Evolutionary conservation across 2,888 invertebrate genomes (phyloP).

Genomic region (Drosophila eohydei): DNA sequence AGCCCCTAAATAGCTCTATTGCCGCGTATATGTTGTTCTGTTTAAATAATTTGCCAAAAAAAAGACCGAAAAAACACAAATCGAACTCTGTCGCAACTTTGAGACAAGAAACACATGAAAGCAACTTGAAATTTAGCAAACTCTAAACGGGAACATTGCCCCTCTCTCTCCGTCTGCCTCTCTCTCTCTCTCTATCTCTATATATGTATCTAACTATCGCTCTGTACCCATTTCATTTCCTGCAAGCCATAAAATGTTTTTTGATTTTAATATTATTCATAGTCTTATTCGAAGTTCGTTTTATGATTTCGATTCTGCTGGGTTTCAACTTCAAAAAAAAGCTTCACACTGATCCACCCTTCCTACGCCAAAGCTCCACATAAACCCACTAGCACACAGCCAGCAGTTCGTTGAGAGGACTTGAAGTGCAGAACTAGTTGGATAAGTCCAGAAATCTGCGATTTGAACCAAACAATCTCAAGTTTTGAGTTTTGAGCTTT

Average conservation of each 20-base stretch:
- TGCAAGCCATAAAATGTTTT: neutral
- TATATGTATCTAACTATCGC: slow-evolving; percentile 13
- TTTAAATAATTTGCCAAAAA: slow-evolving; percentile 59
- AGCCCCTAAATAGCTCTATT: slow-evolving; percentile 82
- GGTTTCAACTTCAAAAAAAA: slow-evolving; percentile 8
- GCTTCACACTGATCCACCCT: slow-evolving; percentile 40
- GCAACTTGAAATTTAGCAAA: slow-evolving; percentile 75
- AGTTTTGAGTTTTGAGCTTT: slow-evolving; percentile 23
- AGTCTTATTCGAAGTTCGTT: slow-evolving; percentile 2
- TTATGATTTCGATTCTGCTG: slow-evolving; percentile 17
- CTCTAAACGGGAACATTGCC: slow-evolving; percentile 35
- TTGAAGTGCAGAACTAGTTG: slow-evolving; percentile 10
- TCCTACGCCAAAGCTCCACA: slow-evolving; percentile 30
- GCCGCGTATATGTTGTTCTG: slow-evolving; percentile 85
- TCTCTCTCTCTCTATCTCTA: slow-evolving; percentile 23
- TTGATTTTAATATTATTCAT: slow-evolving; percentile 5
- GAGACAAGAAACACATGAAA: slow-evolving; percentile 48
- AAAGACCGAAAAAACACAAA: slow-evolving; percentile 21
- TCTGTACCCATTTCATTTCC: slow-evolving; percentile 23
- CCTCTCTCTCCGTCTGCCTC: slow-evolving; percentile 11
- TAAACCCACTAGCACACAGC: slow-evolving; percentile 46
- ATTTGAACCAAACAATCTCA: slow-evolving; percentile 13
- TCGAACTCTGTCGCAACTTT: neutral
- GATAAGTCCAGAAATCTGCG: slow-evolving; percentile 2
- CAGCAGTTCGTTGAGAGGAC: slow-evolving; percentile 34